A percentile compares a stretch with the other conserved stretches of the same genome.
Conservation (phyloP, 2,113 vertebrate genomes). For the Indri indri region DNA sequence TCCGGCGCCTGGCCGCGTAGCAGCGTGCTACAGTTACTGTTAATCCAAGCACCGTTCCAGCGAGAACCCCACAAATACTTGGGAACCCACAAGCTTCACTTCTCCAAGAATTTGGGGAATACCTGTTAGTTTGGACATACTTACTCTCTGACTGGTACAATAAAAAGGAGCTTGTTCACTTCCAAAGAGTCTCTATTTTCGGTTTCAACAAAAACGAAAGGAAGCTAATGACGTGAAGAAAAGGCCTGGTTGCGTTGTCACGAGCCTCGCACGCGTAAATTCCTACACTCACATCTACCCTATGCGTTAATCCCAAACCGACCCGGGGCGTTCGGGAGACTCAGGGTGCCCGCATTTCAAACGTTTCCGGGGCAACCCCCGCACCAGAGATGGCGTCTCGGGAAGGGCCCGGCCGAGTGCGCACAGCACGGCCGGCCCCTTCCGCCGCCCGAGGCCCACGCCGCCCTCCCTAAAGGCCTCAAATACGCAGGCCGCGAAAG, state of each 20-base stretch:
- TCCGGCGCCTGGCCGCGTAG: accelerated
- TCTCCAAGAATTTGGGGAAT: neutral
- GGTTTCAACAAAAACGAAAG: neutral
- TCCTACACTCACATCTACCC: neutral
- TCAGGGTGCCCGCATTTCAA: neutral
- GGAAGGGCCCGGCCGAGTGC: neutral
- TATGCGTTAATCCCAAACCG: neutral
- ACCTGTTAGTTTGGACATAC: neutral
- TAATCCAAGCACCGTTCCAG: neutral
- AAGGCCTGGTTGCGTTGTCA: neutral
- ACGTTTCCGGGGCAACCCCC: neutral
- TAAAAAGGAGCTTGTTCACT: neutral
- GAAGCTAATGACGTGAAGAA: neutral
- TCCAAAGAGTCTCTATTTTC: neutral
- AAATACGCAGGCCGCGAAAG: neutral
- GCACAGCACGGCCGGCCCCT: neutral
- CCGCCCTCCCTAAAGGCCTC: neutral
- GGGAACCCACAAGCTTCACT: neutral
- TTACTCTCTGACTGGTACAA: neutral
- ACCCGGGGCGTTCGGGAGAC: no score
- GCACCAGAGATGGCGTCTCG: slow-evolving; percentile 32
- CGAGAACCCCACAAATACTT: neutral
- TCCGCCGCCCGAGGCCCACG: neutral
- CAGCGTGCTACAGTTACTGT: neutral
- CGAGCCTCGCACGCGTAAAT: neutral